Percentiles rank a stretch among this genome's conserved stretches.
phyloP scores from a whole-genome alignment of 30 jellyfish, hydroid and myxozoan genomes.

The Turritopsis dohrnii region DNA sequence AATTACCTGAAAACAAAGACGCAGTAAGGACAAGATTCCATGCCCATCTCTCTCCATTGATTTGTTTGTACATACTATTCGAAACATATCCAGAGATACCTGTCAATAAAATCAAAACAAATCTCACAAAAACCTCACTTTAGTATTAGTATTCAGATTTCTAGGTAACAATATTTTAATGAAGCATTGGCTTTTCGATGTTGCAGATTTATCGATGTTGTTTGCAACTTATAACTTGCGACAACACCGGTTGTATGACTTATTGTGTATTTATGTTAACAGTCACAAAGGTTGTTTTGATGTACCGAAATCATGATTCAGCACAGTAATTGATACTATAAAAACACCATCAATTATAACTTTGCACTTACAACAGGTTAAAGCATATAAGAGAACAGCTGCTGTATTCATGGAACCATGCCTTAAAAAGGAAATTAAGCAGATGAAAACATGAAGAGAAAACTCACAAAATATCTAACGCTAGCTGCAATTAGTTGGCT shows the following conservation, averaged over 20 bases:
- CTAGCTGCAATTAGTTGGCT: too few species aligned
- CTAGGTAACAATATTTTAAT: too few species aligned
- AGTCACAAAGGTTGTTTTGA: too few species aligned
- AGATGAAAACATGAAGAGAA: not conserved
- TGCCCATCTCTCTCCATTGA: constrained; percentile 91
- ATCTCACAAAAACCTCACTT: not conserved
- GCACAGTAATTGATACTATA: too few species aligned
- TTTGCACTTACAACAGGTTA: constrained; percentile 80
- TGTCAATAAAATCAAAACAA: constrained; percentile 14
- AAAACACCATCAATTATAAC: not conserved
- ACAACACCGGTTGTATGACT: too few species aligned
- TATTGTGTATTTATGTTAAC: too few species aligned
- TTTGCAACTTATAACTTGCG: too few species aligned
- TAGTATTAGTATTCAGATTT: not conserved
- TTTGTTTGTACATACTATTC: constrained; percentile 88
- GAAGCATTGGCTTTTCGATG: too few species aligned
- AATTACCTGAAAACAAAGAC: constrained; percentile 80
- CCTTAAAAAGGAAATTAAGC: constrained; percentile 13
- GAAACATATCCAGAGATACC: constrained; percentile 95
- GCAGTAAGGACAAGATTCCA: constrained; percentile 97
- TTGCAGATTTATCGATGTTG: too few species aligned
- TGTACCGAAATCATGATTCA: too few species aligned
- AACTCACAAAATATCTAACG: not conserved
- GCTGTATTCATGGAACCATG: constrained; percentile 98
- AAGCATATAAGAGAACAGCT: constrained; percentile 87